Evolutionary conservation across 2,888 invertebrate species (phyloP).

Genomic region (Euclidia mi): DNA sequence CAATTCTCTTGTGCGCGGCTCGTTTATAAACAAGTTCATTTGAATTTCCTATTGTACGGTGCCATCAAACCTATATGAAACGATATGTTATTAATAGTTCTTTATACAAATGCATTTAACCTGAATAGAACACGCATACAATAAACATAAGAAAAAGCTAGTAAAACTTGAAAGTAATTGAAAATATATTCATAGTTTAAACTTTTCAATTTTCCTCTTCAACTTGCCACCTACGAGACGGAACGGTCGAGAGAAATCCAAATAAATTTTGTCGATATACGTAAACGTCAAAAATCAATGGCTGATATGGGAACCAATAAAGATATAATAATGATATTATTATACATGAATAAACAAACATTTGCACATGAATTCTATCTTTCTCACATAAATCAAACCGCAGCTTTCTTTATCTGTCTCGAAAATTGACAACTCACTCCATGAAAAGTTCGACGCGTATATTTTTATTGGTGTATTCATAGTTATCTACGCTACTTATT

Average conservation of each 20-base stretch:
- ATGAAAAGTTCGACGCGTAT: constrained; percentile 35
- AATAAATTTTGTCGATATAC: constrained; percentile 50
- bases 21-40: constrained; percentile 32
- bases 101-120: constrained; percentile 29
- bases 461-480: constrained; percentile 43
- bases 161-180: constrained; percentile 41
- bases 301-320: constrained; percentile 58
- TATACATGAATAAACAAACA: constrained; percentile 60
- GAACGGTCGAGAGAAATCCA: constrained; percentile 43
- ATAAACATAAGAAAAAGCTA: constrained; percentile 23
- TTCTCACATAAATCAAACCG: constrained; percentile 49
- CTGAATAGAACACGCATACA: constrained; percentile 37
- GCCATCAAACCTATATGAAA: constrained; percentile 24
- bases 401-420: constrained; percentile 46
- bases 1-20: constrained; percentile 22
- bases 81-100: constrained; percentile 21
- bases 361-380: constrained; percentile 61
- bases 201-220: constrained; percentile 13
- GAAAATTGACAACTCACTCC: constrained; percentile 44
- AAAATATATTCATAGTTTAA: constrained; percentile 37
- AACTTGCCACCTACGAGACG: constrained; percentile 32
- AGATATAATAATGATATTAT: constrained; percentile 64
- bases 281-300: constrained; percentile 55
- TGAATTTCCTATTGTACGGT: constrained; percentile 34
- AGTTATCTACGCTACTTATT: constrained; percentile 28